Evolutionary conservation across 2,888 invertebrate species (phyloP).

Genomic region (Yponomeuta evonymella): DNA sequence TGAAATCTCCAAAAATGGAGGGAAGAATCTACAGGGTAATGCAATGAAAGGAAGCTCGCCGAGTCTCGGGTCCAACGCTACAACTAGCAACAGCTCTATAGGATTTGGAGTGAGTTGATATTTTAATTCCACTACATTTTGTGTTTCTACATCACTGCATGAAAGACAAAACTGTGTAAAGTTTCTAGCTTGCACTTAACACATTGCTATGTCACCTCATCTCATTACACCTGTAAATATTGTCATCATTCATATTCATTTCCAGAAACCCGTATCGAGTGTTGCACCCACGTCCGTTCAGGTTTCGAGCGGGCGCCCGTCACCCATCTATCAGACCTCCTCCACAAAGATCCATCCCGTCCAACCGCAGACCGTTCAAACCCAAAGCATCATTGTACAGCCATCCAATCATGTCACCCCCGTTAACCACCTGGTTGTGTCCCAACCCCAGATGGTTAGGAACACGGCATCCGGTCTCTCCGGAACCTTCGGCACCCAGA

Average conservation of each 20-base stretch:
- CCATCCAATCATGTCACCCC: constrained; percentile 59
- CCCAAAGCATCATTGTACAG: constrained; percentile 43
- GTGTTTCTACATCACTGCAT: not conserved
- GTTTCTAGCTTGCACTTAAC: constrained; percentile 22
- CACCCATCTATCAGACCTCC: constrained; percentile 87
- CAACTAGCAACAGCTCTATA: constrained; percentile 57
- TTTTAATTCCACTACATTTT: not conserved
- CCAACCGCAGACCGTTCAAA: constrained; percentile 83
- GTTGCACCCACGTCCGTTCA: constrained; percentile 87
- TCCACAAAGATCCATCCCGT: constrained; percentile 88
- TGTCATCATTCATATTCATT: constrained; percentile 48
- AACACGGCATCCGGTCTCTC: constrained; percentile 70
- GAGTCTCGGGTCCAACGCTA: constrained; percentile 55
- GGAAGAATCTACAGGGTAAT: constrained; percentile 47
- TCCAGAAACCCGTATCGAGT: constrained; percentile 90
- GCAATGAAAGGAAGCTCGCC: constrained; percentile 59
- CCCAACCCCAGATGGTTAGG: constrained; percentile 72
- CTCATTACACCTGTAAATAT: constrained; percentile 58
- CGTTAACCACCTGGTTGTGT: constrained; percentile 42
- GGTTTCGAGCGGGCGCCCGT: constrained; percentile 79
- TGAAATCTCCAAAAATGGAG: constrained; percentile 49
- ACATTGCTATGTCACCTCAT: constrained; percentile 25
- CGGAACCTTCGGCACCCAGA: constrained; percentile 56
- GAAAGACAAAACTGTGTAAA: not conserved
- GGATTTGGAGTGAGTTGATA: constrained; percentile 63